Base-by-base conservation (phyloP, 1,140 invertebrate species). In the Rhopalosiphum maidis region DNA sequence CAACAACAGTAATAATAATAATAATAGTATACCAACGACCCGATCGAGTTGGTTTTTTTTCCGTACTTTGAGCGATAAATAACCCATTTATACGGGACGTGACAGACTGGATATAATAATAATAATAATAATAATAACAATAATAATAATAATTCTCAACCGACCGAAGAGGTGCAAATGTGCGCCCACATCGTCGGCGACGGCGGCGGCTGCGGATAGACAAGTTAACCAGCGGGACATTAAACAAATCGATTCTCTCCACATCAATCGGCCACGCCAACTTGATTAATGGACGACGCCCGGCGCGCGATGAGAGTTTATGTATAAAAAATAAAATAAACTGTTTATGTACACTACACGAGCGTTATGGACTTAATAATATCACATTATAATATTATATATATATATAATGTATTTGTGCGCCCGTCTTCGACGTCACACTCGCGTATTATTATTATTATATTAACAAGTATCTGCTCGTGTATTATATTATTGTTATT, bases 191-290 rank as follows among this genome's bases (percentile, higher is more conserved):
- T 86, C 35, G 68, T 54, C 91, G n/a, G 2, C 25, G 23, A 35
- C 41, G 87, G n/a, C 87, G 46, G 30, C 46, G 86, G 46, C 37
- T 7, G 23, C 7, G 83, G 85, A 54, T 55, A 93, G 91, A 93
- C 91, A 93, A 85, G 77, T 85, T 85, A 86, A 93, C 91, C 91
- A 93, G 82, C 91, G 48, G 90, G 90, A 93, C 91, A 55, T 93
- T 55, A 93, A 93, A 93, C 91, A 93, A 93, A 93, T 93, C 91
- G 91, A 93, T 93, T 93, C 91, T 93, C 35, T 93, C 82, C 91
- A 55, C 91, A 55, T 93, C 77, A 55, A 93, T 93, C 91, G 91
- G 77, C 91, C 46, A 85, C 77, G 91, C 21, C 91, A 41, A 93
- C 46, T 85, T 93, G 91, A 93, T 93, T 93, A 85, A 93, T 93